These are phyloP conservation scores for Prenolepis imparis DNA, from an alignment of 2,888 invertebrate species.

Conservation along the genomic window DNA sequence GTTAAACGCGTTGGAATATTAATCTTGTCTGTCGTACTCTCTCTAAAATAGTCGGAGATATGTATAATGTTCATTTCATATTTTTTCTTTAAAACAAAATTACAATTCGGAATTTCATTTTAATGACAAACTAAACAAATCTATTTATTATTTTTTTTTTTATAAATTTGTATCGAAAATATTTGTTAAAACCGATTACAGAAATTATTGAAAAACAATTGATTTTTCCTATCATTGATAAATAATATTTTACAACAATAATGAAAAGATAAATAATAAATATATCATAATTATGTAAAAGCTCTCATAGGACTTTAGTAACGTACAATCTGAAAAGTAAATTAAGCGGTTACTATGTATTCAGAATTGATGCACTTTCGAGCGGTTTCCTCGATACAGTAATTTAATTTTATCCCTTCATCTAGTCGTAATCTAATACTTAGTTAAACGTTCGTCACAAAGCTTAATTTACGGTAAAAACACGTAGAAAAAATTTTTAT, in stretches of 20 bases:
- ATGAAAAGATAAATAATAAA: background rate
- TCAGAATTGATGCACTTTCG: slow-evolving; percentile 31
- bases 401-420: slow-evolving; percentile 40
- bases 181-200: background rate
- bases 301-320: slow-evolving; percentile 48
- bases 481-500: no score
- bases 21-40: background rate
- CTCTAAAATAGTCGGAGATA: background rate
- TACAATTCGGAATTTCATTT: background rate
- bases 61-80: background rate
- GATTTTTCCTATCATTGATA: slow-evolving; percentile 18
- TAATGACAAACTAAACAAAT: background rate
- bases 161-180: background rate
- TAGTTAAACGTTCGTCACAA: no score
- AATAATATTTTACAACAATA: background rate
- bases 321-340: slow-evolving; percentile 39
- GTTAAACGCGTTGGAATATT: background rate
- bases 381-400: background rate
- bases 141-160: background rate
- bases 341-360: slow-evolving; percentile 50
- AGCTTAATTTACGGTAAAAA: no score
- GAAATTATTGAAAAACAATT: background rate
- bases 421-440: background rate
- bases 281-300: slow-evolving; percentile 55
- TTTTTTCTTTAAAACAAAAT: background rate